phyloP scores from a whole-genome alignment of 2,113 vertebrate genomes.

The Tauraco erythrolophus region DNA sequence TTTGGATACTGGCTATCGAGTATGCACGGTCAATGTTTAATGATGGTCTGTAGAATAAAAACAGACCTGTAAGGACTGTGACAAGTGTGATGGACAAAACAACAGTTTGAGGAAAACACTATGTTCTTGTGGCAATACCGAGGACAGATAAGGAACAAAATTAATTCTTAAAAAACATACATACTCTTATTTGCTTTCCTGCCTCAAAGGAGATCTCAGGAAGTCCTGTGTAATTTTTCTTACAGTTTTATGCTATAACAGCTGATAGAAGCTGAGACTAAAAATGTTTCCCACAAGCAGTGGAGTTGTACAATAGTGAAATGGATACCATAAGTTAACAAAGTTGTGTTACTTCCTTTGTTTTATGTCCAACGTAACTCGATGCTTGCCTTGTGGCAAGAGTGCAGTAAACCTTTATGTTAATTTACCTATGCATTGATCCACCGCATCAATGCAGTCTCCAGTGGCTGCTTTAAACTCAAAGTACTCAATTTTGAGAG shows the following conservation, averaged over 20 bases:
- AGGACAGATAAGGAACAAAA: neutral
- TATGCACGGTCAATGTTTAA: fast-evolving
- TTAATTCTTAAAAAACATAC: neutral
- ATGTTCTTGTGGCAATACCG: neutral
- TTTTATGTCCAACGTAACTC: neutral
- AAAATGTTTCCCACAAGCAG: neutral
- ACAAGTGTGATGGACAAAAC: neutral
- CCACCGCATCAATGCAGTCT: neutral
- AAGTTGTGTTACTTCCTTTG: neutral
- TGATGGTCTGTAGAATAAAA: neutral
- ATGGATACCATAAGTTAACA: neutral
- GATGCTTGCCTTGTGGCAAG: neutral
- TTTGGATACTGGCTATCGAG: neutral
- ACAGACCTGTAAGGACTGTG: neutral
- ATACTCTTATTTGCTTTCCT: neutral
- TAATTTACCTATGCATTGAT: neutral
- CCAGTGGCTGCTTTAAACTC: neutral
- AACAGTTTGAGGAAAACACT: neutral
- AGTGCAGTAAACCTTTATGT: neutral
- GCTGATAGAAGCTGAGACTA: neutral
- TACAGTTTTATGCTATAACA: neutral
- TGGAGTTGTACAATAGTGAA: neutral
- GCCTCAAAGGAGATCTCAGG: neutral
- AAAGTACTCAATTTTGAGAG: neutral
- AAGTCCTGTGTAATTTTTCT: neutral